Evolutionary conservation across 2,888 invertebrate genomes (phyloP), one percentile per base, ranked within the genome.

Genomic region (Dastarcus helophoroides): DNA sequence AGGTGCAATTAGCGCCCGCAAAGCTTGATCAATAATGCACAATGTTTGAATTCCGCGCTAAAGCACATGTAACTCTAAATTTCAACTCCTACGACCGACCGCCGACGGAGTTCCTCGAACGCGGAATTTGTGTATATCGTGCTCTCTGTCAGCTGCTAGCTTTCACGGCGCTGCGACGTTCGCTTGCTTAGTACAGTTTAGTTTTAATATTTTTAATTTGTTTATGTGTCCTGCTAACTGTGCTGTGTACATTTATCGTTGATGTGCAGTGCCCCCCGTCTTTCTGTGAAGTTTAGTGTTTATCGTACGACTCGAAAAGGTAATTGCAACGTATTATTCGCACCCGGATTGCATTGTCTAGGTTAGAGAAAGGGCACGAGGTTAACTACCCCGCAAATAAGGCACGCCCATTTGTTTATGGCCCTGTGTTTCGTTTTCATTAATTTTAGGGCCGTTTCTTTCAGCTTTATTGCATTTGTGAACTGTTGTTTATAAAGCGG

Each of bases 141-240:
- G 49, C 45, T 56, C 58, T 58, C 60, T 71, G 73, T 73, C 73
- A 73, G 73, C 73, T 73, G 73, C 73, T 73, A 71, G 72, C 72
- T 61, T 73, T 65, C 71, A 71, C 71, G 69, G 71, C 67, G 71
- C 69, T 72, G 67, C 71, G 71, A 59, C 57, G 56, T 59, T 53
- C 47, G 60, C 60, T 60, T 60, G 59, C 58, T 60, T 60, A 54
- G 58, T 60, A 59, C 55, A 57, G 53, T 59, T 60, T 59, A 56
- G 53, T 59, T 57, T 53, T 43, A 50, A 44, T 52, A 51, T 57
- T 59, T 59, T 51, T n/a, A n/a, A 57, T 58, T 60, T 60, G 54
- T 60, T 60, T 59, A 53, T 56, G 57, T 60, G 58, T 56, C 54
- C 53, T 48, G 58, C 57, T 53, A 54, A 54, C 48, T 51, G 55